A percentile compares a stretch with the other conserved stretches of the same genome.
phyloP scores from a whole-genome alignment of 2,888 invertebrate genomes.

The Agapetus fuscipes region DNA sequence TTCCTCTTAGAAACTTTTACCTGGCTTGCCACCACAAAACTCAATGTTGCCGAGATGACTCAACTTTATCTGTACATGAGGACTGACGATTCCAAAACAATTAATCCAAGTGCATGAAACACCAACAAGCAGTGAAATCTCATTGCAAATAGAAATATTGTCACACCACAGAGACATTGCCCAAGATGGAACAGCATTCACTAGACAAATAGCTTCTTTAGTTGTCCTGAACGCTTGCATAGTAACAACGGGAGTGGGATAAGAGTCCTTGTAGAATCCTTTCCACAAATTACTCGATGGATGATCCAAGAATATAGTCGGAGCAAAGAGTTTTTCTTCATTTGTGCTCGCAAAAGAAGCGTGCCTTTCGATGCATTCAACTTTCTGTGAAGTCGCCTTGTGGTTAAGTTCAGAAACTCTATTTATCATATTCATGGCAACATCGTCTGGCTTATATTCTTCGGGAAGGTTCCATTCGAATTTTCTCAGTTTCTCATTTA shows the following conservation, averaged over 20 bases:
- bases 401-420: conserved; percentile 33
- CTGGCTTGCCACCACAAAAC: conserved; percentile 6
- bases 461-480: conserved; percentile 8
- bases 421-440: conserved; percentile 8
- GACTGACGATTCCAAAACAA: conserved; percentile 7
- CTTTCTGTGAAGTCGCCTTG: conserved; percentile 35
- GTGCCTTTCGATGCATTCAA: conserved; percentile 36
- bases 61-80: conserved; percentile 2
- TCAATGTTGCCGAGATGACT: not conserved
- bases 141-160: conserved; percentile 41
- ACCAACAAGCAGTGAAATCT: conserved; percentile 31
- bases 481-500: conserved; percentile 32
- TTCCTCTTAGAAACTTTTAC: not conserved
- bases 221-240: conserved; percentile 25
- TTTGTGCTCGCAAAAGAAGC: conserved; percentile 22
- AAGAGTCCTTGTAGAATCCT: conserved; percentile 22
- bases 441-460: conserved; percentile 25
- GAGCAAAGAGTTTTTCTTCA: conserved; percentile 6
- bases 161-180: conserved; percentile 48
- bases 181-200: conserved; percentile 42
- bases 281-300: conserved; percentile 6
- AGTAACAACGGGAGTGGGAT: conserved; percentile 35
- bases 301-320: conserved; percentile 13
- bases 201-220: conserved; percentile 30
- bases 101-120: conserved; percentile 17